Conservation (phyloP, 2,888 invertebrate species). For the Antheraea yamamai region DNA sequence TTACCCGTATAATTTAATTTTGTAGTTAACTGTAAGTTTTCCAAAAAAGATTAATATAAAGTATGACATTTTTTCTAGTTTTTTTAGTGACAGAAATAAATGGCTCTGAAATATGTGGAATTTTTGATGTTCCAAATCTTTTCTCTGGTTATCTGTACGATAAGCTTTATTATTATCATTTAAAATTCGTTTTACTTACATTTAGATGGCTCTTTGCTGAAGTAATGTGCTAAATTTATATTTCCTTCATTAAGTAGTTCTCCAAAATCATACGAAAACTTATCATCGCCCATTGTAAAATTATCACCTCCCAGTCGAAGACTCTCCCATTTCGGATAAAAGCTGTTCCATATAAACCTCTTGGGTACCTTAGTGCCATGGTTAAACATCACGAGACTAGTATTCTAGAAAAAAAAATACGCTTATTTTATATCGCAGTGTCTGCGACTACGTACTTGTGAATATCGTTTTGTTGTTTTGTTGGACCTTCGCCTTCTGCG, state of each 20-base stretch:
- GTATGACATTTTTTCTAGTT: too few species aligned
- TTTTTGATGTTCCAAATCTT: background rate
- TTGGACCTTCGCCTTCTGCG: too few species aligned
- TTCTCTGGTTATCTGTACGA: background rate
- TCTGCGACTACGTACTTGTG: too few species aligned
- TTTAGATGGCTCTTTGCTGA: slow-evolving; percentile 30
- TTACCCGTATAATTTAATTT: too few species aligned
- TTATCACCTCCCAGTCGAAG: slow-evolving; percentile 45
- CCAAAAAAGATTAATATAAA: too few species aligned
- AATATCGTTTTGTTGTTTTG: too few species aligned
- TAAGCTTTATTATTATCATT: background rate
- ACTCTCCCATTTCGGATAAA: slow-evolving; percentile 66
- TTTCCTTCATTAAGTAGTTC: slow-evolving; percentile 52
- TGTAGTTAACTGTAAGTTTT: too few species aligned
- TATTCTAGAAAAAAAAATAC: slow-evolving; percentile 43
- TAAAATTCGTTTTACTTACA: slow-evolving; percentile 32
- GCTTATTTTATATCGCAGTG: too few species aligned
- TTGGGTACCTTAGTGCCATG: slow-evolving; percentile 44
- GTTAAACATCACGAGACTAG: slow-evolving; percentile 44
- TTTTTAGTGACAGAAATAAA: too few species aligned
- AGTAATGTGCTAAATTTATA: slow-evolving; percentile 51
- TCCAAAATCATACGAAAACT: slow-evolving; percentile 41
- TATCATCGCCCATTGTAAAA: slow-evolving; percentile 53
- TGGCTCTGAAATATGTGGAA: too few species aligned
- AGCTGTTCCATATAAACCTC: slow-evolving; percentile 47